Percentiles rank a stretch among this genome's conserved stretches.
phyloP scores from a whole-genome alignment of 2,113 vertebrate genomes.

The Caranx ignobilis region DNA sequence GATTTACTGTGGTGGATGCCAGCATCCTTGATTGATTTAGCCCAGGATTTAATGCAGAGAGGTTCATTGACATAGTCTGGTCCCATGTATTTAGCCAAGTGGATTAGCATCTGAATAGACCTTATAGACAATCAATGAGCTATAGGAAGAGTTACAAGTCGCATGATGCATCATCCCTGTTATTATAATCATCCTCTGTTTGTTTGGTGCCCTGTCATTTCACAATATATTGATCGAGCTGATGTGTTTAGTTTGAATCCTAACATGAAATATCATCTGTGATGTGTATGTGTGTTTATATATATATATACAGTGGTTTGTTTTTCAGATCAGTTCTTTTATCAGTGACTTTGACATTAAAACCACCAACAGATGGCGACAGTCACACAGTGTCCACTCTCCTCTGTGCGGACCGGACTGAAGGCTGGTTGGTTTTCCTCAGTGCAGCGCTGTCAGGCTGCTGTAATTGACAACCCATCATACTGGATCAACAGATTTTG shows the following conservation, averaged over 20 bases:
- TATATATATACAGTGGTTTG: too few species aligned
- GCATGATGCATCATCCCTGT: conserved; percentile 28
- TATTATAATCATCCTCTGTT: conserved; percentile 5
- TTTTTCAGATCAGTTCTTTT: not conserved
- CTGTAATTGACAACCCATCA: not conserved
- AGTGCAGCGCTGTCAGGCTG: conserved; percentile 8
- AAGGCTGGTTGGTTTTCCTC: not conserved
- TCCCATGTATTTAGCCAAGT: conserved; percentile 51
- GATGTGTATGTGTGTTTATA: not conserved
- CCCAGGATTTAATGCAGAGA: conserved; percentile 48
- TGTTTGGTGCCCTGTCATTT: not conserved
- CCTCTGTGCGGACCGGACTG: not conserved
- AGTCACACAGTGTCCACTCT: conserved; percentile 36
- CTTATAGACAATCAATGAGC: conserved; percentile 55
- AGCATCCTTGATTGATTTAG: conserved; percentile 59
- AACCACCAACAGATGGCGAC: conserved; percentile 78
- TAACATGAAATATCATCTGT: not conserved
- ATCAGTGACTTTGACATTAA: not conserved
- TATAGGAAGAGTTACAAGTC: conserved; percentile 2
- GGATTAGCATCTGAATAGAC: conserved; percentile 53
- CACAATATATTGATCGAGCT: not conserved
- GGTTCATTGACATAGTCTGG: conserved; percentile 47
- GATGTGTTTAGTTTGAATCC: not conserved
- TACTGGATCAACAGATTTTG: not conserved
- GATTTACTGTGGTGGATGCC: conserved; percentile 56